Base-by-base conservation (phyloP, 2,888 invertebrate genomes). In the Andrena minutula region DNA sequence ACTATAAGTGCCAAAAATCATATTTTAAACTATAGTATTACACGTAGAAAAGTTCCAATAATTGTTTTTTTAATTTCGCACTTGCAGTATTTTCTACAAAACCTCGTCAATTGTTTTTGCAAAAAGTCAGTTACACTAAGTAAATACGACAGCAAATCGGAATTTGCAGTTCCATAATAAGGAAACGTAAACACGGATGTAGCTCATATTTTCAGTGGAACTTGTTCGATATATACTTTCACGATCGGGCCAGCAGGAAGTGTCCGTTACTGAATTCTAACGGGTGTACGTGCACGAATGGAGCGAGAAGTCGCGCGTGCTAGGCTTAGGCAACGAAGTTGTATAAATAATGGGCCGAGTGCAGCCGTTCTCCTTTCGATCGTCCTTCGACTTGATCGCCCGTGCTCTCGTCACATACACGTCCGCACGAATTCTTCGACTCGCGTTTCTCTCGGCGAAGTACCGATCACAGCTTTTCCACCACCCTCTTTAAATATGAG, bases 341-440 rank as follows among this genome's bases (percentile, higher is more conserved):
- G 85, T 86, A 56, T 56, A 86, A 88, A 88, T 88, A 83, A 86
- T 79, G 53, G 66, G 35, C 68, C 81, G 78, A 78, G 76, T 56
- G 58, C 75, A 75, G 86, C 88, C 91, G 90, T 89, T 91, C 91
- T 90, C 91, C 90, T 91, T 91, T 90, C 91, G 82, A 89, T 90
- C 86, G 91, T 90, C 91, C 91, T 91, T 90, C 91, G 88, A 83
- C 81, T 78, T 84, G 78, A 84, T 84, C 86, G 70, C 73, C 69
- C 76, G 53, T 66, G 74, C 70, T 71, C 58, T 51, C 49, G 7
- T 69, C 58, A 49, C 28, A 58, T 73, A 72, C 73, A 72, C 75
- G 74, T 78, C 77, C 74, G 61, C 79, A 60, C 78, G 65, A 84
- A 79, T 82, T 84, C 88, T 82, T 41, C 75, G 64, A 61, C 65